Base-by-base conservation (phyloP, 2,113 vertebrate genomes). In the Turdus rufiventris region DNA sequence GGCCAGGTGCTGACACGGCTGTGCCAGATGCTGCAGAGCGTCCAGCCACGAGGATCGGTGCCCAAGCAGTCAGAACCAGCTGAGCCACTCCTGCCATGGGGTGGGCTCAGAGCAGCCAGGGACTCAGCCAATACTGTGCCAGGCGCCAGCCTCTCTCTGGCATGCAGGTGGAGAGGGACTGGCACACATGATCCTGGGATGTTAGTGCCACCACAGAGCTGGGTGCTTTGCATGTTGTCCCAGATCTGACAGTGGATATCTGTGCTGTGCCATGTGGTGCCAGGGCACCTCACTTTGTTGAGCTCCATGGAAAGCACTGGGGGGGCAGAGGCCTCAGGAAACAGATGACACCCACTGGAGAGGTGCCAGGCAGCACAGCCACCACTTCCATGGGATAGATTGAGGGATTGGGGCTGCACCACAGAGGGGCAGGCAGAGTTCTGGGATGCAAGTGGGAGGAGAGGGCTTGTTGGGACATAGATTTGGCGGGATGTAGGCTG, bases 311-410 rank as follows among this genome's bases (percentile, higher is more conserved):
- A 47, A n/a, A 56, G 23, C n/a, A 25, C 2, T 33, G 4, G 9
- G 16, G 13, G n/a, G 36, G 29, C 18, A 29, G 53, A 48, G 9
- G 7, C 23, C 23, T n/a, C 6, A 3, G 42, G 36, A 29, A 70
- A 29, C 8, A 13, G 25, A 29, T 34, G 61, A 38, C 16, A 12
- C 15, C 12, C 14, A 11, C 18, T 2, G 6, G 57, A 53, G 42
- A 48, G 9, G 8, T 33, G 26, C 4, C 23, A 21, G 50, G 28
- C 5, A 53, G 29, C 33, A 18, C 0, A 0, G 21, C 29, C 76
- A 66, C 11, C 18, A 21, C 15, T 23, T n/a, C 18, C 2, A 0
- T 6, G 11, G 47, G 26, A 31, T 13, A 60, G 38, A 15, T 2
- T 8, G 18, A 36, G 9, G 18, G 23, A 20, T 13, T 14, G 8